Percentiles rank a stretch among this genome's conserved stretches.
These are phyloP conservation scores for Micrastur ruficollis DNA, from an alignment of 2,797 vertebrate species.

Conservation along the genomic window DNA sequence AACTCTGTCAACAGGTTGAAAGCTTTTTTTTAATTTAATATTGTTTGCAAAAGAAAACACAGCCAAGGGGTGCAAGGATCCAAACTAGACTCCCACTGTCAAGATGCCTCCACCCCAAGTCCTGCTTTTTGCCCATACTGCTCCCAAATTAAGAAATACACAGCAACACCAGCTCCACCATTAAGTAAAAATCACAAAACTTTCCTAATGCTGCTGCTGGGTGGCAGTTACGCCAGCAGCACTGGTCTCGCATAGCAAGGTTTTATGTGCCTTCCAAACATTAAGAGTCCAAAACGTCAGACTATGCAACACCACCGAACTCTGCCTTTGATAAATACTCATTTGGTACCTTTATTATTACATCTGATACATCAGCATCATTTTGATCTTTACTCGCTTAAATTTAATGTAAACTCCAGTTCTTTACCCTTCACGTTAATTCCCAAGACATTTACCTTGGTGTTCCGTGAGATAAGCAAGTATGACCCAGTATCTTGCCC, in stretches of 20 bases:
- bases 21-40: neutral
- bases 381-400: neutral
- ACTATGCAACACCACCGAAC: neutral
- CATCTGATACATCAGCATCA: accelerated
- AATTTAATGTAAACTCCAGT: neutral
- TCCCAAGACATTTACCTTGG: neutral
- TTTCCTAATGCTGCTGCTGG: neutral
- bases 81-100: neutral
- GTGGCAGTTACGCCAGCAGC: neutral
- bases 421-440: neutral
- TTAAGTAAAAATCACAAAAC: neutral
- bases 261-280: accelerated
- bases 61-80: neutral
- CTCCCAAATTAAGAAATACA: neutral
- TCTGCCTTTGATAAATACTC: neutral
- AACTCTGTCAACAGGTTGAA: neutral
- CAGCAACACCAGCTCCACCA: accelerated
- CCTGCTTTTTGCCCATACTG: neutral
- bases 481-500: neutral
- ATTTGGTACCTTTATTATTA: neutral
- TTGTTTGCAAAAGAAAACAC: neutral
- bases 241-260: accelerated
- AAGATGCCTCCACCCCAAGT: neutral
- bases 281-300: neutral
- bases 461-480: neutral